Evolutionary conservation across 2,888 invertebrate genomes (phyloP).

Genomic region (Thecophora atra): DNA sequence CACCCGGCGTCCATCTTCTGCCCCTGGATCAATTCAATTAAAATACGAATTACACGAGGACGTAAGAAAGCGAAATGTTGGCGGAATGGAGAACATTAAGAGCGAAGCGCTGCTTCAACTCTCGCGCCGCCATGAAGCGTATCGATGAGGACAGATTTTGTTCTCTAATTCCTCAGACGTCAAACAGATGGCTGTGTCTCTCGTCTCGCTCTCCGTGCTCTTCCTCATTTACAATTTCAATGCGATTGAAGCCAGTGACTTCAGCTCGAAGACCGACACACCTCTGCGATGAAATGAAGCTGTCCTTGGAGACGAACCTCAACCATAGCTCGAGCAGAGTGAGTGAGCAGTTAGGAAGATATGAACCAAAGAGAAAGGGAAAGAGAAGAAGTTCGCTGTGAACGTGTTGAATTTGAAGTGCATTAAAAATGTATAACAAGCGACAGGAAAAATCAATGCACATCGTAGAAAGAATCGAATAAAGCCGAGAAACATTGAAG

Average conservation of each 20-base stretch:
- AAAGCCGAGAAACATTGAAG: no score
- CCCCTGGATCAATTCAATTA: conserved; percentile 33
- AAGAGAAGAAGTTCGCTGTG: background rate
- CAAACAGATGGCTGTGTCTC: background rate
- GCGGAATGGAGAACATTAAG: background rate
- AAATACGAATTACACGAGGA: conserved; percentile 24
- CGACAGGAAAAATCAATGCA: background rate
- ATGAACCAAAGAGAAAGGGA: background rate
- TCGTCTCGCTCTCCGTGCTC: background rate
- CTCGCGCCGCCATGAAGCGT: background rate
- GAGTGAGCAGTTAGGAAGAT: background rate
- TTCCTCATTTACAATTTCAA: conserved; percentile 7
- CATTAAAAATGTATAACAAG: background rate
- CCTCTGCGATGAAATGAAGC: background rate
- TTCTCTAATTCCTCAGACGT: background rate
- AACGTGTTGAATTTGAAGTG: background rate
- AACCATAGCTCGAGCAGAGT: background rate
- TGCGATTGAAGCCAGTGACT: conserved; percentile 7
- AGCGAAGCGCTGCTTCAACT: no score
- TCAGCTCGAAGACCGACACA: background rate
- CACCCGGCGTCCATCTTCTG: conserved; percentile 19
- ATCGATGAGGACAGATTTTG: background rate
- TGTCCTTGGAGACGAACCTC: background rate
- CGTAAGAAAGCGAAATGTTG: background rate
- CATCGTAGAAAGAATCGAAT: background rate